A percentile compares a stretch with the other conserved stretches of the same genome.
Conservation (phyloP, 2,888 invertebrate species). For the Orthonevra nobilis region DNA sequence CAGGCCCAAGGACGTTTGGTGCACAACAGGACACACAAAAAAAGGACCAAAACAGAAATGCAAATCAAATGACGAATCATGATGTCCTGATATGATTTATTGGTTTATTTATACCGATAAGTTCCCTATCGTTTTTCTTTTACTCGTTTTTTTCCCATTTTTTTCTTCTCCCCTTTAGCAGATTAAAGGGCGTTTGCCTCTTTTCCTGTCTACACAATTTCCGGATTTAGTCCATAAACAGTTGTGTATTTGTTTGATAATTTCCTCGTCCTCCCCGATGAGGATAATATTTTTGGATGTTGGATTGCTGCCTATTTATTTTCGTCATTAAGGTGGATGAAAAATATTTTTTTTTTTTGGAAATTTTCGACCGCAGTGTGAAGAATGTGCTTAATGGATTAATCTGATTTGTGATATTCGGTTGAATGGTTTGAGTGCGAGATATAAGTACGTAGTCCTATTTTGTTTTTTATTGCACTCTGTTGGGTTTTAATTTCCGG, state of each 20-base stretch:
- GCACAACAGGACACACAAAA: not conserved
- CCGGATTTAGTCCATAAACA: too few relatives aligned
- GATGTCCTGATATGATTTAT: slow-evolving; percentile 56
- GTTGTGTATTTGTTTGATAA: too few relatives aligned
- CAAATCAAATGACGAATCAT: slow-evolving; percentile 52
- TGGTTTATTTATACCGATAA: slow-evolving; percentile 25
- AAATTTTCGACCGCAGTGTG: not conserved
- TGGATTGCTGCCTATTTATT: not conserved
- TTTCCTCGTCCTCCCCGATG: too few relatives aligned
- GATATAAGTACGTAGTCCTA: too few relatives aligned
- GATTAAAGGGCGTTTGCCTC: too few relatives aligned
- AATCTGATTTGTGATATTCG: slow-evolving; percentile 20
- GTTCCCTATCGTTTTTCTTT: not conserved
- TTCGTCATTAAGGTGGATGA: not conserved
- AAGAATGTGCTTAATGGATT: not conserved
- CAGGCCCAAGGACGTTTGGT: not conserved
- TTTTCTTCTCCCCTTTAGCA: too few relatives aligned
- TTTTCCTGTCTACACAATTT: not conserved
- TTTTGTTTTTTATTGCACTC: not conserved
- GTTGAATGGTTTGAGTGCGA: slow-evolving; percentile 4
- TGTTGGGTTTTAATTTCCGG: slow-evolving; percentile 44
- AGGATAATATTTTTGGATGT: slow-evolving; percentile 5
- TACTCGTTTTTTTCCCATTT: too few relatives aligned
- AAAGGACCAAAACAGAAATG: slow-evolving; percentile 13
- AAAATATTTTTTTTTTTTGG: slow-evolving; percentile 6